phyloP scores from a whole-genome alignment of 2,113 vertebrate species.

The Deroptyus accipitrinus region DNA sequence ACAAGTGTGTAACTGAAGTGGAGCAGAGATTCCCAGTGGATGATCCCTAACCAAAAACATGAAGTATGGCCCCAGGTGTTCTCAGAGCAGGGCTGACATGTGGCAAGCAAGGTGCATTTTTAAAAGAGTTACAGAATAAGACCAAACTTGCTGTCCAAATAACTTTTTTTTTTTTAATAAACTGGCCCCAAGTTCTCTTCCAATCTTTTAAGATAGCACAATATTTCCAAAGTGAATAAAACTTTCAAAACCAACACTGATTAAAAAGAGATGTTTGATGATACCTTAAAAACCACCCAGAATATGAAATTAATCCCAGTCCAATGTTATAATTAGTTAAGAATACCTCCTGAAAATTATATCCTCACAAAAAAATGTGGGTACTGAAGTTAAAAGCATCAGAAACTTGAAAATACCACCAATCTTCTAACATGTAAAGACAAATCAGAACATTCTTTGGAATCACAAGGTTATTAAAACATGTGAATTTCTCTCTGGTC shows the following conservation, averaged over 20 bases:
- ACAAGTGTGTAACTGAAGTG: conserved; percentile 64
- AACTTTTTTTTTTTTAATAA: conserved; percentile 61
- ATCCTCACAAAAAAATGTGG: conserved; percentile 74
- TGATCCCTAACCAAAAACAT: conserved; percentile 59
- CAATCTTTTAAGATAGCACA: conserved; percentile 62
- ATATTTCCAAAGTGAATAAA: conserved; percentile 63
- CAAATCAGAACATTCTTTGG: conserved; percentile 87
- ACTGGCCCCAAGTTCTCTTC: conserved; percentile 62
- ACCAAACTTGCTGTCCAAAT: conserved; percentile 66
- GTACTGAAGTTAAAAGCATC: conserved; percentile 78
- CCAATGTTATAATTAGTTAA: conserved; percentile 67
- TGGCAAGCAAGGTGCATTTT: conserved; percentile 69
- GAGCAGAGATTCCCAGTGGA: conserved; percentile 54
- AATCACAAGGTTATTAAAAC: conserved; percentile 75
- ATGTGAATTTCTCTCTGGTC: conserved; percentile 71
- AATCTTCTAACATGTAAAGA: conserved; percentile 71
- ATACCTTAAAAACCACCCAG: too few relatives aligned
- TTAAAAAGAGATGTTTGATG: conserved; percentile 72
- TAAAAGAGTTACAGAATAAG: conserved; percentile 54
- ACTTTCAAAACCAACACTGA: conserved; percentile 72
- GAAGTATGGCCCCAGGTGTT: conserved; percentile 43
- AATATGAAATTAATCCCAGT: conserved; percentile 76
- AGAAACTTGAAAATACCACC: conserved; percentile 78
- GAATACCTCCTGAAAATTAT: conserved; percentile 74
- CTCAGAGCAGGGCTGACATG: background rate